Percentiles rank a stretch among this genome's conserved stretches.
Evolutionary conservation across 2,113 vertebrate species (phyloP).

Genomic region (Channa maculata): DNA sequence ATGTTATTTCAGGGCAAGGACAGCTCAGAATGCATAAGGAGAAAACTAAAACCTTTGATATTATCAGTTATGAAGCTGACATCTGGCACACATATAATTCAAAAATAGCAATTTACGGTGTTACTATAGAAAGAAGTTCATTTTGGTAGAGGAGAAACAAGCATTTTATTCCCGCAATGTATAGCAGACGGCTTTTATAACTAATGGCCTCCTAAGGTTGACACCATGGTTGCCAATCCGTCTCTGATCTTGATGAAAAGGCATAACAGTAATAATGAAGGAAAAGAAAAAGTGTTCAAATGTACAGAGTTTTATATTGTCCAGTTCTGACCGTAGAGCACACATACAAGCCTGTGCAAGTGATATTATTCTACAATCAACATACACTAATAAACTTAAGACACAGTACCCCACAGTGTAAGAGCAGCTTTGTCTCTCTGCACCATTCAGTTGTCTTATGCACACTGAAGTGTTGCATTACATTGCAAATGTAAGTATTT

Average conservation of each 20-base stretch:
- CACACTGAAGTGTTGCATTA: slow-evolving; percentile 54
- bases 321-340: slow-evolving; percentile 21
- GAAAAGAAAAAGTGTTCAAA: slow-evolving; percentile 20
- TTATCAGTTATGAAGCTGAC: slow-evolving; percentile 9
- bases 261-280: slow-evolving; percentile 12
- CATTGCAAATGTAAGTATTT: slow-evolving; percentile 64
- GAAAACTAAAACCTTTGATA: slow-evolving; percentile 5
- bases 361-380: slow-evolving; percentile 48
- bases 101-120: not conserved
- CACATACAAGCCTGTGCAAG: not conserved
- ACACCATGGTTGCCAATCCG: slow-evolving; percentile 15
- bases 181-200: slow-evolving; percentile 28
- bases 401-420: slow-evolving; percentile 30
- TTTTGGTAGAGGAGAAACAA: slow-evolving; percentile 10
- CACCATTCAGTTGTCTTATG: slow-evolving; percentile 41
- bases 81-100: not conserved
- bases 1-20: not conserved
- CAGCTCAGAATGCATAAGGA: not conserved
- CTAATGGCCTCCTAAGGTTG: slow-evolving; percentile 26
- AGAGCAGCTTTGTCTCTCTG: slow-evolving; percentile 17
- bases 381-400: slow-evolving; percentile 40
- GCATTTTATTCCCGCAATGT: not conserved
- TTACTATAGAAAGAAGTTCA: slow-evolving; percentile 3
- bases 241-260: slow-evolving; percentile 36
- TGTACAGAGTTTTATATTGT: slow-evolving; percentile 30